Evolutionary conservation across 2,113 vertebrate genomes (phyloP).

Genomic region (rabbit (Oryctolagus cuniculus)): DNA sequence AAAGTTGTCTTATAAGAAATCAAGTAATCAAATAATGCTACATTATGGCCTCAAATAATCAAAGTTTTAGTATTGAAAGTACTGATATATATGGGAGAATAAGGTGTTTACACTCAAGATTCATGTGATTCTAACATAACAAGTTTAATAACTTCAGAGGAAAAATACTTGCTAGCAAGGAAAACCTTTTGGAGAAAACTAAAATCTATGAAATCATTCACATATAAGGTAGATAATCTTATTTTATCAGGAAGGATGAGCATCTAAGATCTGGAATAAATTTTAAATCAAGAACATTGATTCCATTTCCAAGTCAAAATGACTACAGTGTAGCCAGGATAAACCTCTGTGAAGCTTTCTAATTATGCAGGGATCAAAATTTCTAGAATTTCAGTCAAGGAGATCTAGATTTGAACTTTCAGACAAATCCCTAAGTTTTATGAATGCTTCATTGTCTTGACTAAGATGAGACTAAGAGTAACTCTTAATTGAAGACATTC

Average conservation of each 20-base stretch:
- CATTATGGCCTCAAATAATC: neutral
- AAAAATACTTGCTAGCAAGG: neutral
- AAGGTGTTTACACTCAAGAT: neutral
- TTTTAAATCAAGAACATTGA: constrained; percentile 24
- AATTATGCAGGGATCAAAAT: neutral
- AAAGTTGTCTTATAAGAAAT: neutral
- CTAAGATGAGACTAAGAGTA: neutral
- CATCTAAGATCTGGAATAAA: neutral
- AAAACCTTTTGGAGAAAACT: neutral
- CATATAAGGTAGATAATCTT: neutral
- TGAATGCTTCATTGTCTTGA: neutral
- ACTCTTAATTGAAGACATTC: neutral
- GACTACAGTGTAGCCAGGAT: neutral
- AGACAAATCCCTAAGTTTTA: neutral
- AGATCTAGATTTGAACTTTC: neutral
- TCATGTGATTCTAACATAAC: neutral
- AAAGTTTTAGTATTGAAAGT: neutral
- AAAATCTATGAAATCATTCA: neutral
- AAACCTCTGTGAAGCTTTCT: neutral
- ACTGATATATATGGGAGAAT: neutral
- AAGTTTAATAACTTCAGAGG: neutral
- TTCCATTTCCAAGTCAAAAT: neutral
- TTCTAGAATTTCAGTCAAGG: neutral
- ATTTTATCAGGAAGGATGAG: neutral
- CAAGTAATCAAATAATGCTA: neutral